Evolutionary conservation across 2,888 invertebrate species (phyloP), one percentile per base, ranked within the genome.

Genomic region (Isotomurus palustris): DNA sequence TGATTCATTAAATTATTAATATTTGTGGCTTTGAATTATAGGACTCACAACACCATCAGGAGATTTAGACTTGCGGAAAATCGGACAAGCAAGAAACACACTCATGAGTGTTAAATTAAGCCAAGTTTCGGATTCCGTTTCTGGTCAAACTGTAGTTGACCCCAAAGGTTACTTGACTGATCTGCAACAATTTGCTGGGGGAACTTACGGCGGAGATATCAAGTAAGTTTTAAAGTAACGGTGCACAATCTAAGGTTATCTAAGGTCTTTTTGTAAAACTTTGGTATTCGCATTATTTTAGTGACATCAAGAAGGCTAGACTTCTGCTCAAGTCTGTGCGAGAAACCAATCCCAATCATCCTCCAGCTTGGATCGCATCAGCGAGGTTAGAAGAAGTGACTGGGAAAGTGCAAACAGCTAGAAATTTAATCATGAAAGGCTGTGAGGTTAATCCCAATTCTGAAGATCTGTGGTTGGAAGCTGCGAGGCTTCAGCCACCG

Each of bases 131-230:
- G 99, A 99, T 77, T 97, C 97, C 0, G 97, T 99, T 0, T 90
- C 91, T 2, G 99, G 99, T 0, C 99, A 99, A 78, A 99, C 99
- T 0, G 97, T 99, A 0, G 96, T 99, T 0, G 99, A 99, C 78
- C 99, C 99, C 0, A 99, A 99, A 76, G 99, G 99, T 2, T 99
- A 99, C 75, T 82, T 99, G n/a, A 99, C 99, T 0, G 99, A 99
- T 76, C 79, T 99, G 47, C 96, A 99, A 74, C 95, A 95, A 22
- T 99, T 99, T 96, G 91, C 99, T 72, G 99, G 99, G 0, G n/a
- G n/a, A 14, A 91, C 93, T 0, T 94, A 96, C 73, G 97, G 97
- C 0, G 96, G 96, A 2, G 97, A 96, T 74, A 95, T 96, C 40
- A 93, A 92, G 81, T 81, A 74, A 73, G 76, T 70, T 44, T 45